phyloP scores from a whole-genome alignment of 2,113 vertebrate genomes.

The Dicaeum eximium region DNA sequence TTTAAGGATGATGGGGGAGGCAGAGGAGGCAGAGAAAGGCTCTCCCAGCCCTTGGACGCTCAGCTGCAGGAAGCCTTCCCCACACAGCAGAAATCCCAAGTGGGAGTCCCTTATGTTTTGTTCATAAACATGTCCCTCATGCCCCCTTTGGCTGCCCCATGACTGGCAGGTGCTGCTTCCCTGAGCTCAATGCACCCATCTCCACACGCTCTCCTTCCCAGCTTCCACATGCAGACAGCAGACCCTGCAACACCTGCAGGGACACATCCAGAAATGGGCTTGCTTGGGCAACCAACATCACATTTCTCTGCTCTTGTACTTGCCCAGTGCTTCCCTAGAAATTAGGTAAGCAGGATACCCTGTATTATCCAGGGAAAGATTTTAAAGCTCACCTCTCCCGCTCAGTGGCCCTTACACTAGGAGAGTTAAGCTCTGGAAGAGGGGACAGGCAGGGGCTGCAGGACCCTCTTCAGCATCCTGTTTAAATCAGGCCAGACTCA shows the following conservation, averaged over 20 bases:
- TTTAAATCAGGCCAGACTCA: background rate
- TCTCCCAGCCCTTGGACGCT: background rate
- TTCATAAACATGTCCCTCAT: rapidly evolving
- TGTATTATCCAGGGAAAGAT: background rate
- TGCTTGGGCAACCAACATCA: background rate
- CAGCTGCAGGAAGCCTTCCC: background rate
- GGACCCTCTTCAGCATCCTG: background rate
- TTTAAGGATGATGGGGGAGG: background rate
- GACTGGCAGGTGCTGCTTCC: background rate
- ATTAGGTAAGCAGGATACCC: background rate
- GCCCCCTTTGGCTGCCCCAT: background rate
- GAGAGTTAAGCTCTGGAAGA: background rate
- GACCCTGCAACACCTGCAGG: background rate
- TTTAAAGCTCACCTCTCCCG: background rate
- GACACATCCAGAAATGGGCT: background rate
- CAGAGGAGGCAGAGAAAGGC: background rate
- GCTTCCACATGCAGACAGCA: rapidly evolving
- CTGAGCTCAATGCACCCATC: rapidly evolving
- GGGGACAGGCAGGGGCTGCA: background rate
- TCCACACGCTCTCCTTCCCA: rapidly evolving
- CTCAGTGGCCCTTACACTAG: background rate
- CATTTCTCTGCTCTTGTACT: background rate
- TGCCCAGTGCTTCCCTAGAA: background rate
- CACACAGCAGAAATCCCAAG: background rate
- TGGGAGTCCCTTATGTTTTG: background rate